Percentiles rank a stretch among this genome's conserved stretches.
These are phyloP conservation scores for Clitarchus hookeri DNA, from an alignment of 2,888 invertebrate species.

Conservation along the genomic window DNA sequence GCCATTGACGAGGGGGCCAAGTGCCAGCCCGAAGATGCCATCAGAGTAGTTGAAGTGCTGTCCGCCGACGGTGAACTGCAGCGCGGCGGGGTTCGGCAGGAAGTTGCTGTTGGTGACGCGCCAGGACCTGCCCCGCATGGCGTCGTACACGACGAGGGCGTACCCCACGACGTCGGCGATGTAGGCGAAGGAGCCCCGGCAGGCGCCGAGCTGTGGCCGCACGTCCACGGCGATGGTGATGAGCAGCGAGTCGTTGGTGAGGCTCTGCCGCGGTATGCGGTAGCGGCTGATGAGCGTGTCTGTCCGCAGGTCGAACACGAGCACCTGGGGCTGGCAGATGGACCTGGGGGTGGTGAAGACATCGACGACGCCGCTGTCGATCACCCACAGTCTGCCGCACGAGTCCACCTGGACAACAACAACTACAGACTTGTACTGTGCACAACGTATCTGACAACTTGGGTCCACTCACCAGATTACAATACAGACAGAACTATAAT, in stretches of 20 bases:
- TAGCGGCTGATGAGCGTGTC: slow-evolving; percentile 45
- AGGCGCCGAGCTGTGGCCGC: slow-evolving; percentile 58
- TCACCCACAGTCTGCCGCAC: slow-evolving; percentile 72
- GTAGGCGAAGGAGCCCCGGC: slow-evolving; percentile 67
- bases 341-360: slow-evolving; percentile 47
- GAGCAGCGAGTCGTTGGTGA: slow-evolving; percentile 59
- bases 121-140: slow-evolving; percentile 63
- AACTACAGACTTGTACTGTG: too few species aligned
- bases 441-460: too few species aligned
- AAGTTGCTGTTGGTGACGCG: slow-evolving; percentile 64
- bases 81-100: slow-evolving; percentile 65
- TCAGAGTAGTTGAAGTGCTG: slow-evolving; percentile 74
- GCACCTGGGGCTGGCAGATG: slow-evolving; percentile 71
- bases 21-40: slow-evolving; percentile 66
- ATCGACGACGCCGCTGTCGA: slow-evolving; percentile 64
- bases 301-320: slow-evolving; percentile 68
- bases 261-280: slow-evolving; percentile 44
- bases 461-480: too few species aligned
- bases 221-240: slow-evolving; percentile 69
- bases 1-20: slow-evolving; percentile 54
- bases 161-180: slow-evolving; percentile 69
- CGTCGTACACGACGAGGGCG: slow-evolving; percentile 68
- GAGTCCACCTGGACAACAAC: slow-evolving; percentile 63
- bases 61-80: slow-evolving; percentile 49
- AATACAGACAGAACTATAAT: too few species aligned